Percentiles rank a stretch among this genome's conserved stretches.
Conservation (phyloP, 2,113 vertebrate species). For the Saguinus midas region DNA sequence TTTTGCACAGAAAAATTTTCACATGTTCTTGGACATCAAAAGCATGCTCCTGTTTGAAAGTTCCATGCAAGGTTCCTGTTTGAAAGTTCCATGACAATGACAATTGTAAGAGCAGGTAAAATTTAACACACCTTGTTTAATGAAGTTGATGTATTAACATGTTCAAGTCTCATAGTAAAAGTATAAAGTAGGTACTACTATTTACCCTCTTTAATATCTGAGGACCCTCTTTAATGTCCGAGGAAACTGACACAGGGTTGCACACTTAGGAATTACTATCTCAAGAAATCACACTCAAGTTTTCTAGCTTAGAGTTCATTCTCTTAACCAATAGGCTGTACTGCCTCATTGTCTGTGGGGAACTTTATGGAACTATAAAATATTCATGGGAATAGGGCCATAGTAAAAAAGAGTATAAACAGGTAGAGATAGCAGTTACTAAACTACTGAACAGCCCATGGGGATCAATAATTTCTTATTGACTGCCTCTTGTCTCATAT, state of each 20-base stretch:
- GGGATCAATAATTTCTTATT: slow-evolving; percentile 49
- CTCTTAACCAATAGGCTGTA: background rate
- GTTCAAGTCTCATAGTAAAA: background rate
- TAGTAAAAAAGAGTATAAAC: slow-evolving; percentile 35
- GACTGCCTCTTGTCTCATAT: slow-evolving; percentile 53
- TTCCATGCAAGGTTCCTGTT: background rate
- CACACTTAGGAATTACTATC: background rate
- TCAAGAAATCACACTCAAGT: background rate
- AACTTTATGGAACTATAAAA: slow-evolving; percentile 47
- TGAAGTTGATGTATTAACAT: background rate
- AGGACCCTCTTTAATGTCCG: background rate
- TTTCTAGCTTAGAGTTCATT: background rate
- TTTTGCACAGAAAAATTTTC: background rate
- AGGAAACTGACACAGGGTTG: background rate
- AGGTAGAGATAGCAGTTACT: slow-evolving; percentile 22
- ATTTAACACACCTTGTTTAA: background rate
- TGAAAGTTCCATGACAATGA: background rate
- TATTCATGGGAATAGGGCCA: background rate
- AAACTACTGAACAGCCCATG: background rate
- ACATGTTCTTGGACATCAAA: background rate
- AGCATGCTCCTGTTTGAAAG: background rate
- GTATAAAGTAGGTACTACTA: background rate
- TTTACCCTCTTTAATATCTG: background rate
- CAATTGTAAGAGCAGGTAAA: background rate
- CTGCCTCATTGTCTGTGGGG: background rate